Conservation (phyloP, 64 coral and sea anemone genomes). For the Stichodactyla helianthus region DNA sequence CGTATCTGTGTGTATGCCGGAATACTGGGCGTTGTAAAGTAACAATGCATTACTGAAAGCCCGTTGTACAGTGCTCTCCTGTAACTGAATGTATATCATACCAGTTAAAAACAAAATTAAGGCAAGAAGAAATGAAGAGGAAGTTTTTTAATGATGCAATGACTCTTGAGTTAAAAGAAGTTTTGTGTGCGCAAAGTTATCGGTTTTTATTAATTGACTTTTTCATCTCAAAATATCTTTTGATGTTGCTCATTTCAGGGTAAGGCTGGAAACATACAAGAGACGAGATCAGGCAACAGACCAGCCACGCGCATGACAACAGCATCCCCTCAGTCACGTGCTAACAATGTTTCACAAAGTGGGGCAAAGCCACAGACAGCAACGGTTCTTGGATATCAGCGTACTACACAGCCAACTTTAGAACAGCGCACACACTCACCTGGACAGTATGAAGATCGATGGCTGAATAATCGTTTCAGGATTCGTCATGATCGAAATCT, state of each 20-base stretch:
- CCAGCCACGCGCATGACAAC: conserved; percentile 28
- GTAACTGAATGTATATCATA: no score
- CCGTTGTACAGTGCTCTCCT: no score
- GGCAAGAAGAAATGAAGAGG: no score
- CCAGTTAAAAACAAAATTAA: no score
- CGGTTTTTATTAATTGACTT: no score
- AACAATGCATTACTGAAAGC: no score
- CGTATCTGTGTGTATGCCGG: not conserved
- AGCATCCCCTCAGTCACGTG: conserved; percentile 18
- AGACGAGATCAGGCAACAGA: not conserved
- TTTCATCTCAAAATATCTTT: not conserved
- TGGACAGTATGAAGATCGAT: conserved; percentile 9
- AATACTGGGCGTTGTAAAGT: not conserved
- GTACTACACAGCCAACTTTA: conserved; percentile 3
- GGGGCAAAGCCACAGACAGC: conserved; percentile 10
- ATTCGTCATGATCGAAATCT: conserved; percentile 17
- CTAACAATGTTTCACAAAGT: not conserved
- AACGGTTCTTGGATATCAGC: not conserved
- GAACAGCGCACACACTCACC: not conserved
- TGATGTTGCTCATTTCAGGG: not conserved
- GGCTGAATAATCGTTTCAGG: not conserved
- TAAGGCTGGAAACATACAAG: not conserved
- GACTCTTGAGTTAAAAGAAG: no score
- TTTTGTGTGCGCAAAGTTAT: no score
- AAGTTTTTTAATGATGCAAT: no score